Base-by-base conservation (phyloP, 2,888 invertebrate genomes). In the Lithophane leautieri region DNA sequence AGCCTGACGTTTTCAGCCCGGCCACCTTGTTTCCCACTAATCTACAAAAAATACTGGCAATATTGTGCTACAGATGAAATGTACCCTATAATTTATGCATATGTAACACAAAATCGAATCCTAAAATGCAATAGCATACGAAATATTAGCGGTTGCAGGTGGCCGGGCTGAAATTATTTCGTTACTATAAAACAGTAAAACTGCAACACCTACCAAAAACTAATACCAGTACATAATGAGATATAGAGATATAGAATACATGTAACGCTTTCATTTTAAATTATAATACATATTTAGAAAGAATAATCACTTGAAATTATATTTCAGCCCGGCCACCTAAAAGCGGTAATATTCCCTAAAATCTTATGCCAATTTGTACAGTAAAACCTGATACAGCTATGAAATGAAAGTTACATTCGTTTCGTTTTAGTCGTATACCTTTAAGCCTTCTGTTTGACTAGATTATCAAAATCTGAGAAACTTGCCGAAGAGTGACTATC, bases 91-190 rank as follows among this genome's bases (percentile, higher is more conserved):
- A 65, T 72, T 73, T 73, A 73, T 73, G 73, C 65, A 73, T 73
- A 73, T 67, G 73, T 73, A 73, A 73, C 73, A 73, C 73, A 73
- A 73, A 73, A 73, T 70, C 70, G 70, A 73, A 73, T 73, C 67
- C 73, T 68, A 68, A 68, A 73, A 68, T 73, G 68, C 73, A 66
- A 73, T 66, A 66, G 73, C 66, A 66, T 66, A 73, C 66, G 73
- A 73, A 73, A 73, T 73, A 66, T 73, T 73, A 68, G 68, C 73
- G 73, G 62, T 68, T 73, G 73, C 68, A 68, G 68, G 68, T 62
- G 73, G 73, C 73, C 73, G 73, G 73, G 73, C 73, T 73, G 73
- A 73, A 73, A 73, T 73, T 73, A 73, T 73, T 70, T 70, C 70
- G 70, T 70, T 70, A 70, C 6, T 70, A 70, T 70, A 62, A 62